phyloP scores from a whole-genome alignment of 2,113 vertebrate genomes.

The Cavia aperea region DNA sequence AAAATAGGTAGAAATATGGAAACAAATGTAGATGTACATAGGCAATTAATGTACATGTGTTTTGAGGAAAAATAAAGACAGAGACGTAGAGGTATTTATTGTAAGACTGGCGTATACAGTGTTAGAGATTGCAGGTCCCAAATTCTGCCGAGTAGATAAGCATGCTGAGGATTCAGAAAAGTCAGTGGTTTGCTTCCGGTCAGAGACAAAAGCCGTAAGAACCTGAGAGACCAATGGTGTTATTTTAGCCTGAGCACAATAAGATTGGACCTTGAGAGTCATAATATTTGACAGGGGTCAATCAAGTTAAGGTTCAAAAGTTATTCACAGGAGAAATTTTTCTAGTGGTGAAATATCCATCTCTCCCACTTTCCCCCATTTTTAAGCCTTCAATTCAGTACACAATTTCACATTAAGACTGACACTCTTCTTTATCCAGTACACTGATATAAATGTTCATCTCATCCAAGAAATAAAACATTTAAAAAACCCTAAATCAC shows the following conservation, averaged over 20 bases:
- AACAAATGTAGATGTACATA: not conserved
- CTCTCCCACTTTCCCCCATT: too few relatives aligned
- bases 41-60: not conserved
- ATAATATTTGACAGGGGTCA: not conserved
- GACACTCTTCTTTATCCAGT: not conserved
- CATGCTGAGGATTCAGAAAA: not conserved
- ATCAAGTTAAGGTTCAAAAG: not conserved
- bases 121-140: rapidly evolving
- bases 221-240: rapidly evolving
- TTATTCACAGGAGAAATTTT: not conserved
- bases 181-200: not conserved
- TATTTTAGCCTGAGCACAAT: not conserved
- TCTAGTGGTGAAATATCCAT: not conserved
- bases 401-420: not conserved
- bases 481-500: not conserved
- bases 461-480: not conserved
- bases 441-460: not conserved
- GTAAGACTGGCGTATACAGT: not conserved
- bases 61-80: not conserved
- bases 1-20: not conserved
- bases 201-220: not conserved
- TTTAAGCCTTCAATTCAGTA: not conserved
- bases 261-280: not conserved
- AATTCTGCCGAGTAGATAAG: not conserved
- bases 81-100: not conserved